Evolutionary conservation across 1,140 invertebrate genomes (phyloP).

Genomic region (Habropoda laboriosa): DNA sequence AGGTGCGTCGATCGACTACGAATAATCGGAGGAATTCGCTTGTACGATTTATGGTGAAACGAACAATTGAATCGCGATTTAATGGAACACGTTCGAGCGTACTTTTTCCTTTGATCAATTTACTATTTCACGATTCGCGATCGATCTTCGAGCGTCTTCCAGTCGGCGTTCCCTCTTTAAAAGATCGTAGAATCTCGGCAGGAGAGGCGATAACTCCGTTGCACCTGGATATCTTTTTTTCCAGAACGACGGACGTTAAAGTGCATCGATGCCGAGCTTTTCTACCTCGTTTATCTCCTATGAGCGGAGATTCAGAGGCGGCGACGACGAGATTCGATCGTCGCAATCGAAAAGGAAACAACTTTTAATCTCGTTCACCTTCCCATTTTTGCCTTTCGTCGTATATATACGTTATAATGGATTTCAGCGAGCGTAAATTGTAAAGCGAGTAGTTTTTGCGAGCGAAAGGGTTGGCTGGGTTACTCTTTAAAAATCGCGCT

Average conservation of each 20-base stretch:
- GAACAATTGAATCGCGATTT: too few species aligned
- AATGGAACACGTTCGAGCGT: neutral
- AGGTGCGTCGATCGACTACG: too few species aligned
- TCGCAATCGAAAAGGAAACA: neutral
- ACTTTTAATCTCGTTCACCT: too few species aligned
- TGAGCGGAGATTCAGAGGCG: neutral
- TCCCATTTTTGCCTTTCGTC: neutral
- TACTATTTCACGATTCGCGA: neutral
- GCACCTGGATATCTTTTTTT: neutral
- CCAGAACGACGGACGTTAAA: neutral
- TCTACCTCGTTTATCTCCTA: too few species aligned
- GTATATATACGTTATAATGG: neutral
- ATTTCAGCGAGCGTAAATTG: neutral
- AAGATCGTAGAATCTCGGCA: neutral
- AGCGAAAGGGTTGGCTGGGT: neutral
- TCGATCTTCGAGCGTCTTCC: too few species aligned
- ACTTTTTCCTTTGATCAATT: neutral
- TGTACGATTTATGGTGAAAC: too few species aligned
- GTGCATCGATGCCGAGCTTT: neutral
- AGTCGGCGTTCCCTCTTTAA: conserved; percentile 10
- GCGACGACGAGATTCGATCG: neutral
- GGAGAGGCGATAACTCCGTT: neutral
- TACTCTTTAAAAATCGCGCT: neutral
- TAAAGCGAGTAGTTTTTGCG: conserved; percentile 11
- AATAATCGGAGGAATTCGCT: too few species aligned